Base-by-base conservation (phyloP, 2,113 vertebrate species). In the Thamnaconus septentrionalis region DNA sequence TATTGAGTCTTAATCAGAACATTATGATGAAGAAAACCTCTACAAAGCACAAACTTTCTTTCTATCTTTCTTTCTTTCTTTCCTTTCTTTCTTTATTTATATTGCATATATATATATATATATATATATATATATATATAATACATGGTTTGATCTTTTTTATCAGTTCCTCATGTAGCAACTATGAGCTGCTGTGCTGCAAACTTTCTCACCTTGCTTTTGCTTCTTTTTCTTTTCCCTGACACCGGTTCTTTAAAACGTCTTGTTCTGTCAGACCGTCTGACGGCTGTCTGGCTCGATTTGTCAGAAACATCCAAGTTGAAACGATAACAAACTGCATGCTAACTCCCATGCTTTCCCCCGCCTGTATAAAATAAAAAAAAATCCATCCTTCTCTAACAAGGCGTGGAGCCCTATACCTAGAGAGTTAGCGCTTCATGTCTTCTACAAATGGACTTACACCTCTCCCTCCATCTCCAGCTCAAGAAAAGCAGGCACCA, bases 371-470 rank as follows among this genome's bases (percentile, higher is more conserved):
- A 56, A 57, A 75, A 11, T 5, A 50, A 66, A 60, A 75, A 78
- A 75, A 76, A 73, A 78, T 47, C 66, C 53, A 50, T 59, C 75
- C 66, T 56, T 69, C 83, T 87, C 79, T 91, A 92, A 92, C 88
- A 91, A 92, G 88, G 85, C 77, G 46, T 86, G 71, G 67, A 72
- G 82, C 66, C 75, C 64, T 78, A 80, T 87, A 90, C 89, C 88
- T 87, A 85, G 89, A 91, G 85, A 91, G 90, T 92, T 90, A 92
- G 87, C 88, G 88, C 90, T 92, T 83, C 87, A 90, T 40, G 83
- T 90, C 88, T 91, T 80, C 86, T 64, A 91, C 90, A 93, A 91
- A 91, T 88, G 90, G 88, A 91, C 90, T 90, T 87, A 88, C 90
- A 91, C 85, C 82, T 84, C 83, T 86, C 71, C 73, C 75, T 86